A percentile compares a stretch with the other conserved stretches of the same genome.
phyloP scores from a whole-genome alignment of 2,888 invertebrate species.

The Idaea biselata region DNA sequence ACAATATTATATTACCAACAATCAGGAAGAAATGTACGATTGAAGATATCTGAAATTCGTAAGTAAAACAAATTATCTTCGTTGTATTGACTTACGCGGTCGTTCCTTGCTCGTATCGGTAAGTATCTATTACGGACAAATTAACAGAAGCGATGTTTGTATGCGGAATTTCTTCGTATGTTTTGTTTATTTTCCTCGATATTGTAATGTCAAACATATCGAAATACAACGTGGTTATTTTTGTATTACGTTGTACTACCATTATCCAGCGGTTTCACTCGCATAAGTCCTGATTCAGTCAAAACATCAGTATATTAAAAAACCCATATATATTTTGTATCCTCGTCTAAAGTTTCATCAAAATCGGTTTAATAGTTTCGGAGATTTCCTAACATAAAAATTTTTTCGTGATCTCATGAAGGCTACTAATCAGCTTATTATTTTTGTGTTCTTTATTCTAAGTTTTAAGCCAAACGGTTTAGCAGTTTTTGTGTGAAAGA shows the following conservation, averaged over 20 bases:
- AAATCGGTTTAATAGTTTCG: too few species aligned
- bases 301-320: too few species aligned
- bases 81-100: slow-evolving; percentile 57
- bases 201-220: slow-evolving; percentile 6
- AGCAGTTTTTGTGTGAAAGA: too few species aligned
- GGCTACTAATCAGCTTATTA: too few species aligned
- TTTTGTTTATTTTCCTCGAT: slow-evolving; percentile 17
- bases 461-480: too few species aligned
- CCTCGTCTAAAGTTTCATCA: too few species aligned
- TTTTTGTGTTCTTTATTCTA: too few species aligned
- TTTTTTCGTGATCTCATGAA: too few species aligned
- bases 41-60: slow-evolving; percentile 41
- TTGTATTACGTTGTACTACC: slow-evolving; percentile 4
- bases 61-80: slow-evolving; percentile 55
- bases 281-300: too few species aligned
- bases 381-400: too few species aligned
- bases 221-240: slow-evolving; percentile 9
- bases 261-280: slow-evolving; percentile 4
- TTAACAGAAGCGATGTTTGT: slow-evolving; percentile 53
- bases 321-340: too few species aligned
- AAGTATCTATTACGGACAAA: slow-evolving; percentile 61
- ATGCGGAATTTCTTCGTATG: slow-evolving; percentile 25
- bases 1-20: slow-evolving; percentile 62
- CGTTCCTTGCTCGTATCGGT: slow-evolving; percentile 43
- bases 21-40: slow-evolving; percentile 60